phyloP scores from a whole-genome alignment of 2,888 invertebrate genomes.

The Brachylomia viminalis region DNA sequence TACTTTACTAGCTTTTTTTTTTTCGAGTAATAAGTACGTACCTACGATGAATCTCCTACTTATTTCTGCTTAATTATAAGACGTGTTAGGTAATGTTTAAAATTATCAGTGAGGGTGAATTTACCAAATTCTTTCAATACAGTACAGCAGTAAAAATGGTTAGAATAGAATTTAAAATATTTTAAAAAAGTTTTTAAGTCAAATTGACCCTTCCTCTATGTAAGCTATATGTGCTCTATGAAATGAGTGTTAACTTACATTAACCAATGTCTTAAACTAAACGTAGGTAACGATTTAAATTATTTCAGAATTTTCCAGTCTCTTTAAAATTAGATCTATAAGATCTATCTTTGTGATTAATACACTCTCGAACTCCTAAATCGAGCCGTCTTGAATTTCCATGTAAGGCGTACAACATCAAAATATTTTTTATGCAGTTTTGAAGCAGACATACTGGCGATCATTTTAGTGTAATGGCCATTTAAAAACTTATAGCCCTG shows the following conservation, averaged over 20 bases:
- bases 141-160: not conserved
- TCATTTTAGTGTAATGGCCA: too few species aligned
- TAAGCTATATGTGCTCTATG: not conserved
- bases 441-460: too few species aligned
- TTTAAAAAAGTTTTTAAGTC: too few species aligned
- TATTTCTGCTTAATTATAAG: not conserved
- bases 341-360: not conserved
- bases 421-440: too few species aligned
- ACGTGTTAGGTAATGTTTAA: constrained; percentile 13
- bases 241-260: not conserved
- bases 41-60: not conserved
- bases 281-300: not conserved
- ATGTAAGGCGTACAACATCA: too few species aligned
- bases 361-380: too few species aligned
- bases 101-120: not conserved
- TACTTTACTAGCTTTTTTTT: too few species aligned
- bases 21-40: not conserved
- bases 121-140: not conserved
- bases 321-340: too few species aligned
- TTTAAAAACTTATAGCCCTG: too few species aligned
- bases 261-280: not conserved
- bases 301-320: not conserved
- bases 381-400: too few species aligned
- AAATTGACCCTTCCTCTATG: not conserved
- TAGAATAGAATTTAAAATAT: not conserved